A percentile compares a stretch with the other conserved stretches of the same genome.
Evolutionary conservation across 2,113 vertebrate species (phyloP).

Genomic region (Urocolius indicus): DNA sequence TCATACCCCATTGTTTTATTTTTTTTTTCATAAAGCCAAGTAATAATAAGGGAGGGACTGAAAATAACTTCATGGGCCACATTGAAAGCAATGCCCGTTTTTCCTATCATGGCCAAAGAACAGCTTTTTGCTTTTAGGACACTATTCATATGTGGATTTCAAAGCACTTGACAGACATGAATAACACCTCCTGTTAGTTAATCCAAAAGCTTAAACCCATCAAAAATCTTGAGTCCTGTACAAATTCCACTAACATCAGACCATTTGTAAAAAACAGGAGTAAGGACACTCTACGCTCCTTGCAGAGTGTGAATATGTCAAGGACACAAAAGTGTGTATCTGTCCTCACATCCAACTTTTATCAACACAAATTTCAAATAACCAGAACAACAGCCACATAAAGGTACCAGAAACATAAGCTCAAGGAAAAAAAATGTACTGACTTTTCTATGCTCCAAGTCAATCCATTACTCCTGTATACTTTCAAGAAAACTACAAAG

Average conservation of each 20-base stretch:
- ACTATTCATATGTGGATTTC: neutral
- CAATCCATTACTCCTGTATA: neutral
- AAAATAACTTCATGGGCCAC: neutral
- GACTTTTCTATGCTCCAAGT: neutral
- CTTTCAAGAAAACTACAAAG: neutral
- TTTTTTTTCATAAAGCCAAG: conserved; percentile 37
- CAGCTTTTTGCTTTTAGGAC: neutral
- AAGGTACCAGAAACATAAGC: neutral
- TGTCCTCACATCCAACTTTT: neutral
- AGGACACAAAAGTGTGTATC: neutral
- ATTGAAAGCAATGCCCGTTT: neutral
- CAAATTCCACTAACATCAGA: neutral
- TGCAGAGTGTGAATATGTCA: neutral
- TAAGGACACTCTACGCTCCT: neutral
- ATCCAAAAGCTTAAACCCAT: neutral
- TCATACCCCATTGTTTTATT: conserved; percentile 49
- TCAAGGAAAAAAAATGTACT: neutral
- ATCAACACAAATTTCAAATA: neutral
- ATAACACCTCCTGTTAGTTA: neutral
- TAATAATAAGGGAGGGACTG: conserved; percentile 12
- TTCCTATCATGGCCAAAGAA: neutral
- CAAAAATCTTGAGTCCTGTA: neutral
- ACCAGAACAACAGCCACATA: neutral
- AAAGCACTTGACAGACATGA: neutral
- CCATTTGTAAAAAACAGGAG: neutral